Evolutionary conservation across 2,797 vertebrate species (phyloP).

Genomic region (Ctenochaetus hawaiiensis): DNA sequence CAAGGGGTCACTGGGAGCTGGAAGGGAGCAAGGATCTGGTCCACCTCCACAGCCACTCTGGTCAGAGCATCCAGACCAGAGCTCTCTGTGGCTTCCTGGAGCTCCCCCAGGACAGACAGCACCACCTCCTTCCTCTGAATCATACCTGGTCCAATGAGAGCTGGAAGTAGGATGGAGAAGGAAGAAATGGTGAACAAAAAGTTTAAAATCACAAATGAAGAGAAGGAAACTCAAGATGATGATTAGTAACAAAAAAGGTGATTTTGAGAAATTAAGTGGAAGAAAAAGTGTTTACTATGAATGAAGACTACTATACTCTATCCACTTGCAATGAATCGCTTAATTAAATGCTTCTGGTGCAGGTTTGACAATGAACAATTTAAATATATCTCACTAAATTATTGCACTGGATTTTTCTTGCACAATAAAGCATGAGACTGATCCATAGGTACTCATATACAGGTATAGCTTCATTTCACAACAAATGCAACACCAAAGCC

Average conservation of each 20-base stretch:
- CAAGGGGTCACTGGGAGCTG: constrained; percentile 84
- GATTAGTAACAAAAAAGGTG: background rate
- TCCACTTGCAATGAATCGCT: constrained; percentile 4
- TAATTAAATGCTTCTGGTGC: constrained; percentile 4
- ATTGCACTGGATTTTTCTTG: background rate
- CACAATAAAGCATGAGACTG: background rate
- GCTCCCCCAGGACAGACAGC: constrained; percentile 89
- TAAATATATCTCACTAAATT: background rate
- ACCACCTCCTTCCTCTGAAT: constrained; percentile 91
- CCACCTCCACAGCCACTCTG: constrained; percentile 87
- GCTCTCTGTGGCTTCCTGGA: constrained; percentile 94
- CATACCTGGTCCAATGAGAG: constrained; percentile 84
- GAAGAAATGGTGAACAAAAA: background rate
- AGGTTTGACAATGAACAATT: background rate
- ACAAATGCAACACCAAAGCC: background rate
- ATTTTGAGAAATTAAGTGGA: background rate
- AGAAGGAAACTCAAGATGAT: background rate
- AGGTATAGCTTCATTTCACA: background rate
- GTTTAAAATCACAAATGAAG: background rate
- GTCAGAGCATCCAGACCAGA: constrained; percentile 88
- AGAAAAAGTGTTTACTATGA: too few species aligned
- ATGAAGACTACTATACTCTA: too few species aligned
- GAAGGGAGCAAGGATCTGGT: constrained; percentile 87
- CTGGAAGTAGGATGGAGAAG: background rate
- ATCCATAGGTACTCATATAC: background rate